These are phyloP conservation scores for Tichodroma muraria DNA, from an alignment of 2,113 vertebrate genomes.

Conservation along the genomic window DNA sequence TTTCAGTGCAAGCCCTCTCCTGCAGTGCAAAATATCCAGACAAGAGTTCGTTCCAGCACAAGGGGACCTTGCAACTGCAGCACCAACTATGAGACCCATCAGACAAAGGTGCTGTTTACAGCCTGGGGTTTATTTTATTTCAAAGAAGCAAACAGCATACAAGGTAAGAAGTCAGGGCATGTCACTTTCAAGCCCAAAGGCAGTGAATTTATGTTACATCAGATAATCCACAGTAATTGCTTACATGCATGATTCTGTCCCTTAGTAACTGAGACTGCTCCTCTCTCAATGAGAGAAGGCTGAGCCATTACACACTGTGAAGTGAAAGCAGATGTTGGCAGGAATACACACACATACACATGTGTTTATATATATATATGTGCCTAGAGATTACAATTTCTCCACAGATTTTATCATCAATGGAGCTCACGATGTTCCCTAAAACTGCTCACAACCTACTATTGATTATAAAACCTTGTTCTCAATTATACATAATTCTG, in stretches of 20 bases:
- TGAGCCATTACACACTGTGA: background rate
- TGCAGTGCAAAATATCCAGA: background rate
- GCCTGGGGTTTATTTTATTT: background rate
- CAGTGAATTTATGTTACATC: background rate
- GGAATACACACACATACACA: background rate
- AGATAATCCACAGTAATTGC: background rate
- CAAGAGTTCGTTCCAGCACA: background rate
- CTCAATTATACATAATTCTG: background rate
- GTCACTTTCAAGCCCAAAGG: background rate
- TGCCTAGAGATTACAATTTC: background rate
- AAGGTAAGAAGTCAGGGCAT: background rate
- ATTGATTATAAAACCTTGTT: background rate
- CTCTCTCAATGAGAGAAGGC: background rate
- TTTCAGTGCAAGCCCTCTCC: background rate
- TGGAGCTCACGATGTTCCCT: background rate
- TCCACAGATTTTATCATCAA: background rate
- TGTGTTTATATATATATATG: rapidly evolving
- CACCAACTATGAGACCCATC: background rate
- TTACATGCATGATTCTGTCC: background rate
- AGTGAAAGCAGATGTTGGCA: slow-evolving; percentile 7
- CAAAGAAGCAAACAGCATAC: background rate
- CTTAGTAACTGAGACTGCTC: background rate
- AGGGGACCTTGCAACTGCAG: background rate
- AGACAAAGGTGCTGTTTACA: slow-evolving; percentile 20
- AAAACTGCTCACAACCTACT: background rate